These are phyloP conservation scores for Platichthys stellatus DNA, from an alignment of 2,113 vertebrate species.

Conservation along the genomic window DNA sequence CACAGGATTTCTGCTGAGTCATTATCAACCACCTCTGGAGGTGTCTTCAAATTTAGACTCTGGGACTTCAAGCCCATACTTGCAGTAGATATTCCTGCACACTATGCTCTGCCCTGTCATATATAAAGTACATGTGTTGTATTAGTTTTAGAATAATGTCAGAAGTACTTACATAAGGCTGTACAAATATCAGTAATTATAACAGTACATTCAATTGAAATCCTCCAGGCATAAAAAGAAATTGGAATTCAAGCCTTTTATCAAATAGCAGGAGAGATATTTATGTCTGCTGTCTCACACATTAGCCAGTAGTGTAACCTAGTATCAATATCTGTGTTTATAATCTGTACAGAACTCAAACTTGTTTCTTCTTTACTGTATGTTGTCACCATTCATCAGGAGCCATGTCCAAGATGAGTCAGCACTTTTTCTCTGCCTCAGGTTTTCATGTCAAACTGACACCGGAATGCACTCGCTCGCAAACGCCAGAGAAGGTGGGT, in stretches of 20 bases:
- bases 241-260: not conserved
- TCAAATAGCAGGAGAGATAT: not conserved
- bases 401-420: not conserved
- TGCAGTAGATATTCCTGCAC: no score
- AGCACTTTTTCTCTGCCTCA: not conserved
- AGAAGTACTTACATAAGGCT: not conserved
- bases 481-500: not conserved
- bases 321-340: not conserved
- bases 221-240: not conserved
- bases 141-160: not conserved
- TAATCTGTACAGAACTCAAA: not conserved
- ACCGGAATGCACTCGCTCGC: conserved; percentile 35
- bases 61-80: no score
- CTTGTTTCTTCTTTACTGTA: not conserved
- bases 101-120: no score
- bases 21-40: no score
- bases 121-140: no score
- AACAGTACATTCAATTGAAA: not conserved
- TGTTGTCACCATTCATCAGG: not conserved
- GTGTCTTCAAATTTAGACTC: no score
- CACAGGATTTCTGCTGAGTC: no score
- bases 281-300: no score
- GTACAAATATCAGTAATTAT: no score
- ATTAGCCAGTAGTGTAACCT: not conserved
- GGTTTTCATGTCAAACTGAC: conserved; percentile 29